A percentile compares a stretch with the other conserved stretches of the same genome.
These are phyloP conservation scores for Dipus sagitta DNA, from an alignment of 2,797 vertebrate species.

Conservation along the genomic window DNA sequence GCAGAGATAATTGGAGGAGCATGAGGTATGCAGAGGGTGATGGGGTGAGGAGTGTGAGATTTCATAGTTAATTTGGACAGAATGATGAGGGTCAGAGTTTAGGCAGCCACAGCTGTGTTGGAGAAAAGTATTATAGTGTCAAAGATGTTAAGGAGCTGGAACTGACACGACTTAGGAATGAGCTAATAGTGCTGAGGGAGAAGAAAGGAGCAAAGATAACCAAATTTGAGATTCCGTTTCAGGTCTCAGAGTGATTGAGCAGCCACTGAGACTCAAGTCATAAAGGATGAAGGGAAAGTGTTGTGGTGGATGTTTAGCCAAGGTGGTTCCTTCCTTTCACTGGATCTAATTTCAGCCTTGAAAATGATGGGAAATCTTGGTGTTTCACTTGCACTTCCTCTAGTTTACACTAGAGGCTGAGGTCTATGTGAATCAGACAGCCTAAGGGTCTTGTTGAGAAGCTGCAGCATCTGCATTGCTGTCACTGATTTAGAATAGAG, in stretches of 20 bases:
- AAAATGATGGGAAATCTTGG: too few species aligned
- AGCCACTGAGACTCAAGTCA: too few species aligned
- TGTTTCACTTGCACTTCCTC: fast-evolving
- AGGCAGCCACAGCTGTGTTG: too few species aligned
- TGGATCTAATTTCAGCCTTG: neutral
- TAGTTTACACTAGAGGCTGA: neutral
- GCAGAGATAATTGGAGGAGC: too few species aligned
- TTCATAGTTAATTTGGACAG: too few species aligned
- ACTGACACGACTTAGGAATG: too few species aligned
- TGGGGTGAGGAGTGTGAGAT: too few species aligned
- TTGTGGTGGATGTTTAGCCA: neutral
- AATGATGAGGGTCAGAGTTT: neutral
- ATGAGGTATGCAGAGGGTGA: neutral
- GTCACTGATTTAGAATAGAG: neutral
- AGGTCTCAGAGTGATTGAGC: neutral
- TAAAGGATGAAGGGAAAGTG: neutral
- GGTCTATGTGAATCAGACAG: neutral
- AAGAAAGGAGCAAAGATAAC: neutral
- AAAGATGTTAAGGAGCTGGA: neutral
- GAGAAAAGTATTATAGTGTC: neutral
- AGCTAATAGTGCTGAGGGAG: neutral
- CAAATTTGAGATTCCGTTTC: neutral
- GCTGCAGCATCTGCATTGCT: neutral
- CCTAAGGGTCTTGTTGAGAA: neutral
- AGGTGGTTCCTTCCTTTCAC: neutral